Conservation (phyloP, 2,888 invertebrate genomes). For the Timema podura region DNA sequence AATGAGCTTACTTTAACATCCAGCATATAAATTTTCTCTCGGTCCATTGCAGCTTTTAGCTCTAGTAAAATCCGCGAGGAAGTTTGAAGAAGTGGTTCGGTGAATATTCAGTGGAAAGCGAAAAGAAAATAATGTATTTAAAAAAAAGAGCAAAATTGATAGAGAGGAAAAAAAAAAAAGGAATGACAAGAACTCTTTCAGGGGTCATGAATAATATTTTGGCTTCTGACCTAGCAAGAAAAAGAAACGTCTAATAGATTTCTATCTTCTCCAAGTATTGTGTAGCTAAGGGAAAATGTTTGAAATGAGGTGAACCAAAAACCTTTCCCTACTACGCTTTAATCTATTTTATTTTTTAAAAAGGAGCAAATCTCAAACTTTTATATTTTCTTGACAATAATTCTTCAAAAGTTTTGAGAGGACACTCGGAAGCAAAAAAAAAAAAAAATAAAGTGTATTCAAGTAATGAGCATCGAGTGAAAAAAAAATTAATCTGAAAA, state of each 20-base stretch:
- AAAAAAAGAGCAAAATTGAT: constrained; percentile 11
- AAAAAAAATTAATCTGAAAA: too few relatives aligned
- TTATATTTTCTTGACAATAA: too few relatives aligned
- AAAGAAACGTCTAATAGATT: constrained; percentile 22
- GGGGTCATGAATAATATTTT: constrained; percentile 32
- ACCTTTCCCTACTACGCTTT: too few relatives aligned
- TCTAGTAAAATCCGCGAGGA: constrained; percentile 24
- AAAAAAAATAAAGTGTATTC: too few relatives aligned
- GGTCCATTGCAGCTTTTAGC: constrained; percentile 25
- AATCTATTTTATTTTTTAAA: too few relatives aligned
- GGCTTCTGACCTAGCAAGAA: constrained; percentile 27
- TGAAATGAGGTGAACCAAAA: too few relatives aligned
- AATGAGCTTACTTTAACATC: background rate
- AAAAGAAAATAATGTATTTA: constrained; percentile 13
- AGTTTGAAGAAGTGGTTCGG: constrained; percentile 20
- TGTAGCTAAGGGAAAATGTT: background rate
- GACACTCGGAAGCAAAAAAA: too few relatives aligned
- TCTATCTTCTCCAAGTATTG: constrained; percentile 17
- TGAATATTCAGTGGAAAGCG: constrained; percentile 27
- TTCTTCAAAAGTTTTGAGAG: too few relatives aligned
- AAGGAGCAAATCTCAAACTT: too few relatives aligned
- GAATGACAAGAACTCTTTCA: constrained; percentile 25
- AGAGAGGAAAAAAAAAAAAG: constrained; percentile 1
- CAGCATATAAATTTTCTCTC: background rate
- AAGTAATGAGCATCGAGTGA: too few relatives aligned